Percentiles rank a stretch among this genome's conserved stretches.
Evolutionary conservation across 2,888 invertebrate species (phyloP).

Genomic region (Rhimphoctona megacephalus): DNA sequence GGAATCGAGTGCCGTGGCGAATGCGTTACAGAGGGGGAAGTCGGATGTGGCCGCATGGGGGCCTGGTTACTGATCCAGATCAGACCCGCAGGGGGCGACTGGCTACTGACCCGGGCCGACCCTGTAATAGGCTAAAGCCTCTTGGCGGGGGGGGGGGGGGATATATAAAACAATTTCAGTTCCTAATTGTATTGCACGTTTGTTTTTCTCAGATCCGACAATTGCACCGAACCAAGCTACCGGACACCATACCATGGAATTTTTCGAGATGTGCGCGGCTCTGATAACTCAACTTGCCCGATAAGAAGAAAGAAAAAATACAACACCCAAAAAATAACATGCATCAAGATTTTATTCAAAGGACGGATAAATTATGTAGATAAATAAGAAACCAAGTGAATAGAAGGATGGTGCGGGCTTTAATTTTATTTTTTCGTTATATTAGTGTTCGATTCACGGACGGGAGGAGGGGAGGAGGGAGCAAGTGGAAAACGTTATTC

Average conservation of each 20-base stretch:
- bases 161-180: no score
- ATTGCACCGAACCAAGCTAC: constrained; percentile 80
- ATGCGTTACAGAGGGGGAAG: no score
- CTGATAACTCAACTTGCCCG: constrained; percentile 99
- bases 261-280: constrained; percentile 99
- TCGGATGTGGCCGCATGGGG: no score
- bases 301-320: constrained; percentile 84
- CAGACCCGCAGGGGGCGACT: no score
- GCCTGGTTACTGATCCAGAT: no score
- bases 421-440: constrained; percentile 15
- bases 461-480: neutral
- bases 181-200: neutral
- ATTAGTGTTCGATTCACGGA: neutral
- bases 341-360: constrained; percentile 52
- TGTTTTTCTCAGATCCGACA: constrained; percentile 77
- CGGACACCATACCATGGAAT: constrained; percentile 99
- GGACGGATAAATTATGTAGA: constrained; percentile 32
- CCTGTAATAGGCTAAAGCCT: no score
- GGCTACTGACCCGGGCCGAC: no score
- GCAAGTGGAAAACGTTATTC: constrained; percentile 33
- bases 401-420: constrained; percentile 23
- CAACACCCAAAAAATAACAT: neutral
- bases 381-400: constrained; percentile 36
- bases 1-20: no score
- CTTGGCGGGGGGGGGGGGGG: no score